Base-by-base conservation (phyloP, 2,888 invertebrate species). In the Incurvaria masculella region DNA sequence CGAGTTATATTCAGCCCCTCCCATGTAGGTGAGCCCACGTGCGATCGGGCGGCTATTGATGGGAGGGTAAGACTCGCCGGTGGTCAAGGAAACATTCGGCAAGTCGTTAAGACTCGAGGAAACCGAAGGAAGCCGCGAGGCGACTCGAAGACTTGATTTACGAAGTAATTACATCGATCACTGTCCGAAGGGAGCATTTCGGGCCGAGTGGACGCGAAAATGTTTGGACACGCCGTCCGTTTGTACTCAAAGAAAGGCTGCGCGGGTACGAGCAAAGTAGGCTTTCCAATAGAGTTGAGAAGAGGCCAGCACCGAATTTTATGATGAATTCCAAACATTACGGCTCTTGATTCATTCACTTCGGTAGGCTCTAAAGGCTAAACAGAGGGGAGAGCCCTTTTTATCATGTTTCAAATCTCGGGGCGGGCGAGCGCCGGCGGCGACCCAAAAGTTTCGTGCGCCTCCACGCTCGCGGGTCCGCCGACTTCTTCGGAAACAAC, bases 401-500 rank as follows among this genome's bases (percentile, higher is more conserved):
- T 60, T 43, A 64, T 62, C 59, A 56, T 50, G 53, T 51, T 55
- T 59, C 59, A 61, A 62, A 64, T 65, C 59, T 57, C 8, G 33
- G 33, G 33, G 8, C 51, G 59, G 59, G 57, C 55, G 56, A 55
- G 58, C 56, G 55, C 55, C 55, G 64, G 65, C 56, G 55, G 55
- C 55, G 64, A 65, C 69, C 67, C 65, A 59, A 72, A 74, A 72
- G 61, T 73, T 70, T 66, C 42, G 59, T 59, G 61, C 23, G 58
- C 59, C 59, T 74, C 23, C 23, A 23, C 10, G 23, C 69, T 69
- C 65, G 71, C 65, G 65, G 64, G 61, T 60, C 57, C 65, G 62
- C 60, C 57, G 65, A 47, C 72, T 65, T 70, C 62, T 61, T 64
- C 65, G 69, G 70, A 72, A 75, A 73, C 70, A 72, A 65, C 70